Base-by-base conservation (phyloP, 30 jellyfish, hydroid and myxozoan genomes). In the Sanderia malayensis region DNA sequence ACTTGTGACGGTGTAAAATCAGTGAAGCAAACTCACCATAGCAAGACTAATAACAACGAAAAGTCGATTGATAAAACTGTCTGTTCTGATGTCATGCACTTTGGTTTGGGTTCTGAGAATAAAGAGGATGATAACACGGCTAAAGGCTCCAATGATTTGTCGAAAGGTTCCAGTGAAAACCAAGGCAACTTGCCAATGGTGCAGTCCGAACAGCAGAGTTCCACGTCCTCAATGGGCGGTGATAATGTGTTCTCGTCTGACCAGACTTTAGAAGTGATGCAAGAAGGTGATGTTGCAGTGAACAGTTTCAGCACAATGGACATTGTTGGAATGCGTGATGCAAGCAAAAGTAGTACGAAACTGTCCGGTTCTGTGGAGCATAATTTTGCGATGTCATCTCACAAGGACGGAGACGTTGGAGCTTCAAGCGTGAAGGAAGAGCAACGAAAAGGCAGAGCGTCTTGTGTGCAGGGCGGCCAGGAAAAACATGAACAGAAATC, bases 21-120 rank as follows among this genome's bases (percentile, higher is more conserved):
- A 41, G 55, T n/a, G n/a, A n/a, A n/a, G n/a, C n/a, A n/a, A n/a
- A n/a, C n/a, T n/a, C n/a, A n/a, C n/a, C n/a, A n/a, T n/a, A n/a
- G 55, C 55, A 8, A 41, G 55, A 15, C 55, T 41, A 8, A 41
- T 41, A 8, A 6, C 55, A 41, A 41, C 11, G 15, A 41, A 41
- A 6, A 8, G 8, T 6, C 55, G 55, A 41, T 6, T 41, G 15
- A 41, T 8, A 15, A 8, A 41, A 41, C 13, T 0, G 78, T 61
- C 20, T 78, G 89, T 65, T 29, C 74, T 29, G 89, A 78, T 66
- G 95, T 87, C 41, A 73, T 83, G 33, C 95, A 83, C 41, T 83
- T 87, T 53, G 95, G 95, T 8, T 72, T 88, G 13, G 95, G 73
- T 53, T 75, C 84, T 22, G 95, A 83, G 55, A 81, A 67, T 2